Percentiles rank a stretch among this genome's conserved stretches.
These are phyloP conservation scores for Alosa alosa DNA, from an alignment of 2,113 vertebrate genomes.

Conservation along the genomic window DNA sequence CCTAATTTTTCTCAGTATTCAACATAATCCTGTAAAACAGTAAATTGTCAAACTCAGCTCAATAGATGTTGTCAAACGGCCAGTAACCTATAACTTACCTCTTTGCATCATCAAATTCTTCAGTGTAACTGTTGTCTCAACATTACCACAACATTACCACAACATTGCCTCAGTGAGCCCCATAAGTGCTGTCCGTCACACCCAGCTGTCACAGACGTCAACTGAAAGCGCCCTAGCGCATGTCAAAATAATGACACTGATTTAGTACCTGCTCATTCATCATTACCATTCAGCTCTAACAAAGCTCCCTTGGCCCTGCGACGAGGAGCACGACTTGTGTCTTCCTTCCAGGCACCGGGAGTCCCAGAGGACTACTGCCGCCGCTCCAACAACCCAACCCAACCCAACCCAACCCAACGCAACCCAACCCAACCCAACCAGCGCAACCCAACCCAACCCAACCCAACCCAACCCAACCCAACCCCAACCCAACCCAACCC, in stretches of 20 bases:
- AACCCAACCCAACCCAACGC: slow-evolving; percentile 22
- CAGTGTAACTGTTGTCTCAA: background rate
- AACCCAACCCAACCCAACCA: no score
- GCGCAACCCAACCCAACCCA: background rate
- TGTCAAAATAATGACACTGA: slow-evolving; percentile 3
- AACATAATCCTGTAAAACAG: background rate
- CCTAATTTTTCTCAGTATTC: background rate
- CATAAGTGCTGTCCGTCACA: background rate
- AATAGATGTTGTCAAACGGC: background rate
- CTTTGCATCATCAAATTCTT: background rate
- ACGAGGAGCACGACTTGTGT: background rate
- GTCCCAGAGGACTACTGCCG: background rate
- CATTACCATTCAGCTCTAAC: background rate
- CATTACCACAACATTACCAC: background rate
- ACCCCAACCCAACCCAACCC: background rate
- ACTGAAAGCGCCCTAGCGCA: background rate
- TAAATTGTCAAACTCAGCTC: background rate
- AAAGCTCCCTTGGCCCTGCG: background rate
- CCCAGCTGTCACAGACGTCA: background rate
- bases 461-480: background rate
- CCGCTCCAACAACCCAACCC: slow-evolving; percentile 28
- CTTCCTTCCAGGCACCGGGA: background rate
- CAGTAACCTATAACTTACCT: background rate
- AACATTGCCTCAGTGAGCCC: background rate
- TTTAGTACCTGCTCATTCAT: background rate